phyloP scores from a whole-genome alignment of 2,113 vertebrate genomes.

The Corythaeola cristata region DNA sequence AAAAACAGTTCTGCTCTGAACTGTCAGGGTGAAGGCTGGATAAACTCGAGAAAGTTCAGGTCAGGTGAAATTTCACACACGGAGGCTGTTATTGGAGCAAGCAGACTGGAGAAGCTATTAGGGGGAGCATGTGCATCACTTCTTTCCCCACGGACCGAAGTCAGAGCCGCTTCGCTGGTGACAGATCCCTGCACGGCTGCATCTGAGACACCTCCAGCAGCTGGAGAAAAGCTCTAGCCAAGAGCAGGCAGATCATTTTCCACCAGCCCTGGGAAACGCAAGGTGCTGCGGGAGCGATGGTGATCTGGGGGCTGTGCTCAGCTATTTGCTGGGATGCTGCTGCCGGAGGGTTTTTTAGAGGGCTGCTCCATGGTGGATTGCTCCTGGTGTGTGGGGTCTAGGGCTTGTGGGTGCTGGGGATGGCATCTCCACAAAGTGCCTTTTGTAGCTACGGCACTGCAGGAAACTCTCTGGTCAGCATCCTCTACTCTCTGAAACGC shows the following conservation, averaged over 20 bases:
- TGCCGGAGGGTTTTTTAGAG: background rate
- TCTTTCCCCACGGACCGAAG: background rate
- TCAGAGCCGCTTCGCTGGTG: background rate
- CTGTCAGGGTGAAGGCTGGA: conserved; percentile 2
- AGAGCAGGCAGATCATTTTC: background rate
- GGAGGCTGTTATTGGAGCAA: background rate
- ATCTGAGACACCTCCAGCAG: background rate
- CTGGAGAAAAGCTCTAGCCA: background rate
- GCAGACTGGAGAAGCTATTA: background rate
- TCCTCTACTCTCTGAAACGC: background rate
- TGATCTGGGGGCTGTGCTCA: background rate
- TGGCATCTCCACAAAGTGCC: background rate
- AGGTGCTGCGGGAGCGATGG: background rate
- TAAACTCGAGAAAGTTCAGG: background rate
- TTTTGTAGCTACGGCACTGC: background rate
- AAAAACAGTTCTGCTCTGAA: conserved; percentile 8
- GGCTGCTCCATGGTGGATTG: background rate
- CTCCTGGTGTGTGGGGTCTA: background rate
- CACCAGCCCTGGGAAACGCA: background rate
- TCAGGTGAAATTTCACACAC: conserved; percentile 39
- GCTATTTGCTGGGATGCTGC: background rate
- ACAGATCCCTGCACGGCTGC: background rate
- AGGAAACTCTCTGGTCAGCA: background rate
- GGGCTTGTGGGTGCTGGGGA: no score
- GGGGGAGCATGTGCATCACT: background rate